Percentiles rank a stretch among this genome's conserved stretches.
phyloP scores from a whole-genome alignment of 2,113 vertebrate species.

The Anarrhichthys ocellatus region DNA sequence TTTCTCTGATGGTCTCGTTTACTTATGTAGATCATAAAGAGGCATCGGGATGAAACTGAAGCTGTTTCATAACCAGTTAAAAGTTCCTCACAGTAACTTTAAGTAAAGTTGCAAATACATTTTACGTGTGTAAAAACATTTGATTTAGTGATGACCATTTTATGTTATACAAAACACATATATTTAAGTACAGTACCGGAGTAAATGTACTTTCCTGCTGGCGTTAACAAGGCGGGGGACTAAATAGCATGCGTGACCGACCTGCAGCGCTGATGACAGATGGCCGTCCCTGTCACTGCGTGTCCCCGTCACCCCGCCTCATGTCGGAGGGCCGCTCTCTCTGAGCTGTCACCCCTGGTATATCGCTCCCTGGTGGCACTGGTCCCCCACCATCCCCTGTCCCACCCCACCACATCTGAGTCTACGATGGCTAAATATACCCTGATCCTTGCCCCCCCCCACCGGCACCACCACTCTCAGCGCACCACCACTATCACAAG shows the following conservation, averaged over 20 bases:
- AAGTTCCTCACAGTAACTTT: background rate
- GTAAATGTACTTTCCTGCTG: background rate
- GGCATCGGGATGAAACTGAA: background rate
- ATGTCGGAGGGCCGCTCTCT: constrained; percentile 29
- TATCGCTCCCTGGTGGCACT: constrained; percentile 34
- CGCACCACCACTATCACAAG: constrained; percentile 41
- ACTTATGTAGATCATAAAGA: background rate
- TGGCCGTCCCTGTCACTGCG: constrained; percentile 34
- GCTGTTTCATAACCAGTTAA: no score
- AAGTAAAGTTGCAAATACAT: background rate
- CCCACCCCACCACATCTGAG: constrained; percentile 49
- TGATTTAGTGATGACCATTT: background rate
- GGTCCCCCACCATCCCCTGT: constrained; percentile 27
- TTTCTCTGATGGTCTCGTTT: background rate
- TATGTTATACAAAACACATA: background rate
- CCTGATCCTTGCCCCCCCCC: background rate
- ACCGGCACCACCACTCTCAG: background rate
- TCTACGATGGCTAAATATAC: constrained; percentile 68
- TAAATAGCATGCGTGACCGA: constrained; percentile 25
- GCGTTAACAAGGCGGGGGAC: background rate
- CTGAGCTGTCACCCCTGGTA: constrained; percentile 59
- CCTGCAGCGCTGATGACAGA: constrained; percentile 49
- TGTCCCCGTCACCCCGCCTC: constrained; percentile 36
- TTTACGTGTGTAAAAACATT: background rate
- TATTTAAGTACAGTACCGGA: background rate